Evolutionary conservation across 2,113 vertebrate species (phyloP), one percentile per base, ranked within the genome.

Genomic region (Peromyscus maniculatus): DNA sequence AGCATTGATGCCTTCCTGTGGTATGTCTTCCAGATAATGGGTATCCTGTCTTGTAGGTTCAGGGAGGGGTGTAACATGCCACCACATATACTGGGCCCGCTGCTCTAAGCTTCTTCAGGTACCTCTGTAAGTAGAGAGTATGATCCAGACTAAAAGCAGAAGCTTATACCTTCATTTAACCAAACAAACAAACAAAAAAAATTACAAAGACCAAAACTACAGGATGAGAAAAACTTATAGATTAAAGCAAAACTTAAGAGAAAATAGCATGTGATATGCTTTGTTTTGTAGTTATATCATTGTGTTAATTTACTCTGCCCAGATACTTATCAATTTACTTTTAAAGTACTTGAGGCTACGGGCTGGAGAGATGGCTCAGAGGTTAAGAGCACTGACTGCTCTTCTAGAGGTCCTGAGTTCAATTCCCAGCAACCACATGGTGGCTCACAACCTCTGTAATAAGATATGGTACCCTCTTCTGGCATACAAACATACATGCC

Each of bases 31-130:
- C 12, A 5, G 22, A 22, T 21, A n/a, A 21, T 46, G n/a, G 15
- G 12, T 69, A 3, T 15, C 83, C 36, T 19, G 2, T n/a, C 19
- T n/a, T 74, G n/a, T 59, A n/a, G 26, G 21, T 12, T 28, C 57
- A 9, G 17, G 33, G n/a, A 80, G 16, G 39, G 4, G 0, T 39
- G 43, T 16, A 28, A n/a, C 13, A 8, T 12, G 17, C 0, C 22
- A 16, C 2, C 36, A 43, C 7, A 24, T 55, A 59, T 17, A 0
- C 5, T 28, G 77, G 71, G 28, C n/a, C 66, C 91, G 28, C 39
- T 59, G 49, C 17, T 16, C 82, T 55, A 11, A 36, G 33, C 69
- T n/a, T 1, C 19, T 7, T 39, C 1, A 11, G 7, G 16, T 46
- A 17, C 43, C 78, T 83, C 55, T 64, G n/a, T 39, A 64, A 62